Percentiles rank a stretch among this genome's conserved stretches.
phyloP scores from a whole-genome alignment of 2,797 vertebrate genomes.

The Coendou prehensilis region DNA sequence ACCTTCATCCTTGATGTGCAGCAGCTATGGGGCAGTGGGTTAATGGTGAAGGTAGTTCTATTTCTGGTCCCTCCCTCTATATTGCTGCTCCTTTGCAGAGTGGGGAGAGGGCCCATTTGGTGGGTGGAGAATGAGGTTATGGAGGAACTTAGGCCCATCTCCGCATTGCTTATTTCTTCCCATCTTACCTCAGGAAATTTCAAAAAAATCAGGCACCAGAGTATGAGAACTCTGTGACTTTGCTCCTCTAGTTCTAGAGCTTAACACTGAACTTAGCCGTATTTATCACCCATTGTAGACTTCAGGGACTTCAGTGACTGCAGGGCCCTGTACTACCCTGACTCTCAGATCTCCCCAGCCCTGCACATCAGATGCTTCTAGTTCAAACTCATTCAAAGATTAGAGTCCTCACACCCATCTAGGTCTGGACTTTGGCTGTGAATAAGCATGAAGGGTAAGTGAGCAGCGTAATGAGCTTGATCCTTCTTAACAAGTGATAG shows the following conservation, averaged over 20 bases:
- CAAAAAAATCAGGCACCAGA: neutral
- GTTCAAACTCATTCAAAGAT: neutral
- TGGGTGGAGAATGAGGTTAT: neutral
- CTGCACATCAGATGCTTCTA: neutral
- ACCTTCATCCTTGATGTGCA: conserved; percentile 77
- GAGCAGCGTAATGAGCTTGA: neutral
- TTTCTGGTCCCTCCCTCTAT: neutral
- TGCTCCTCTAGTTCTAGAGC: neutral
- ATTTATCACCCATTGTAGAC: conserved; percentile 15
- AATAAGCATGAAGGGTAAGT: neutral
- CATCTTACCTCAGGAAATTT: neutral
- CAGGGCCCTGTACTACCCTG: neutral
- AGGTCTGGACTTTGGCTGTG: conserved; percentile 16
- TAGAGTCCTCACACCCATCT: neutral
- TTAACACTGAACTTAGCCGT: neutral
- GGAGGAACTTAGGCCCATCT: neutral
- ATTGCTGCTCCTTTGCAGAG: conserved; percentile 35
- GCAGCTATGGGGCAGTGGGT: neutral
- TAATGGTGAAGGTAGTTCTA: conserved; percentile 16
- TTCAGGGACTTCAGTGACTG: neutral
- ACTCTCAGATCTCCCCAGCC: neutral
- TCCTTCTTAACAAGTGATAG: neutral
- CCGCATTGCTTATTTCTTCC: neutral
- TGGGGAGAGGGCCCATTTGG: neutral
- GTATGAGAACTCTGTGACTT: neutral